Conservation (phyloP, 2,888 invertebrate species). For the Drosophila infuscata region DNA sequence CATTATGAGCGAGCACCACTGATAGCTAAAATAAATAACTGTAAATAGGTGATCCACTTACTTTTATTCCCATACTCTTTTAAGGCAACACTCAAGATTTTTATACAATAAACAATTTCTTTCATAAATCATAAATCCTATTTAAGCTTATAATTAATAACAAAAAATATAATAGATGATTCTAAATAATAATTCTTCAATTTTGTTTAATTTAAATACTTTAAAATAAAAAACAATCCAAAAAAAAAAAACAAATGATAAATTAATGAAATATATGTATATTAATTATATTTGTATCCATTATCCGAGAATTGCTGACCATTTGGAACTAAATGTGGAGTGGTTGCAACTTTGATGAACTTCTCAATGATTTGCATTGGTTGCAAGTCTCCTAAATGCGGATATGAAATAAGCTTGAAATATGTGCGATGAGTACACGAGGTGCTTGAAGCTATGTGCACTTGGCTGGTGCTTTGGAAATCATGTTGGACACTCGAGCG, state of each 20-base stretch:
- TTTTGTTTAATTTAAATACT: neutral
- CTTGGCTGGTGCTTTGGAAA: slow-evolving; percentile 45
- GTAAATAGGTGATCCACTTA: neutral
- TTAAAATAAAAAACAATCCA: neutral
- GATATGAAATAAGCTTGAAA: slow-evolving; percentile 68
- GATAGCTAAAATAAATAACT: slow-evolving; percentile 3
- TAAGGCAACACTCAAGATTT: neutral
- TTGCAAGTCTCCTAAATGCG: slow-evolving; percentile 33
- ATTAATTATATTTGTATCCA: neutral
- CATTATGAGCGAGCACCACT: slow-evolving; percentile 3
- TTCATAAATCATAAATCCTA: neutral
- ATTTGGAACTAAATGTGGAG: neutral
- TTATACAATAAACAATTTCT: neutral
- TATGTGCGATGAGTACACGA: slow-evolving; percentile 33
- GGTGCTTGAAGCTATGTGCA: slow-evolving; percentile 31
- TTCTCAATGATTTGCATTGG: slow-evolving; percentile 65
- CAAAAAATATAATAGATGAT: neutral
- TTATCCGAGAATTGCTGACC: neutral
- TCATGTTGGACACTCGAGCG: slow-evolving; percentile 73
- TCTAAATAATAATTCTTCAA: neutral
- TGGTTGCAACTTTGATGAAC: slow-evolving; percentile 56
- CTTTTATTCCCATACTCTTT: neutral
- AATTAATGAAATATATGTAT: neutral
- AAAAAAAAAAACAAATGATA: neutral
- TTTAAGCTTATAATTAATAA: neutral